phyloP scores from a whole-genome alignment of 2,113 vertebrate genomes.

The Tamias sibiricus region DNA sequence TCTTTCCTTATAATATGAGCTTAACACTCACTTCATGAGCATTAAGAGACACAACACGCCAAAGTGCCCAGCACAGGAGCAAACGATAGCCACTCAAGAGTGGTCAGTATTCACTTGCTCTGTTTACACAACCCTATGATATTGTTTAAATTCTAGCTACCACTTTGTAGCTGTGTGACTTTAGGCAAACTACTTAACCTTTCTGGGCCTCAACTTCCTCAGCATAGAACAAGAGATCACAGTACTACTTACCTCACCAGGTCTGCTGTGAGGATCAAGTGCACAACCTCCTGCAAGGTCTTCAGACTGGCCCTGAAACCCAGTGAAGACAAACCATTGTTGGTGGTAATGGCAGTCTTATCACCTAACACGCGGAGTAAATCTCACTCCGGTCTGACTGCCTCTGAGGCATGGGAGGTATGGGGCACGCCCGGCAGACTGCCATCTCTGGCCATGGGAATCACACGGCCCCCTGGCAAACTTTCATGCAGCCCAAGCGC shows the following conservation, averaged over 20 bases:
- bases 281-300: not conserved
- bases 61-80: not conserved
- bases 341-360: not conserved
- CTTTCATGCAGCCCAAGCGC: not conserved
- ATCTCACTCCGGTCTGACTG: not conserved
- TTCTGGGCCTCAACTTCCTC: not conserved
- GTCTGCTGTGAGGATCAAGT: not conserved
- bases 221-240: not conserved
- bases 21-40: not conserved
- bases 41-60: not conserved
- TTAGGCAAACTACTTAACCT: not conserved
- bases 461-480: not conserved
- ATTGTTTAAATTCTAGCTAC: not conserved
- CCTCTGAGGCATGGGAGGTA: not conserved
- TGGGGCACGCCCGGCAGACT: not conserved
- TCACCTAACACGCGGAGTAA: not conserved
- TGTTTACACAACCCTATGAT: not conserved
- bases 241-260: not conserved
- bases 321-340: not conserved
- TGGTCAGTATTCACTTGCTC: not conserved
- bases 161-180: not conserved
- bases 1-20: not conserved
- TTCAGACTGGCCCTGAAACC: not conserved
- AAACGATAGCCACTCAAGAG: not conserved
- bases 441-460: not conserved